Evolutionary conservation across 2,113 vertebrate genomes (phyloP).

Genomic region (Bos javanicus): DNA sequence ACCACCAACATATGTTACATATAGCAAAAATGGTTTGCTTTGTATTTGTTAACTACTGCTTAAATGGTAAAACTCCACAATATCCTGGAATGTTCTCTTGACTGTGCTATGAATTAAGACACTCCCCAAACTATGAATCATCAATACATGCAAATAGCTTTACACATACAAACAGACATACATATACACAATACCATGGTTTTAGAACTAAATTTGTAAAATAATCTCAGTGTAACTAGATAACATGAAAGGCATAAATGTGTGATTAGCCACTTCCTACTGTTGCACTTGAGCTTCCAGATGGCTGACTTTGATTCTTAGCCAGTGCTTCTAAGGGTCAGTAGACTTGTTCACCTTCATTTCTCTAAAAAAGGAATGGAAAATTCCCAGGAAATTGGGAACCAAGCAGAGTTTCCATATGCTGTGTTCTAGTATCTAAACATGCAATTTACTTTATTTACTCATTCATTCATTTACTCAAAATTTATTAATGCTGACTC

Average conservation of each 20-base stretch:
- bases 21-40: not conserved
- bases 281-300: constrained; percentile 55
- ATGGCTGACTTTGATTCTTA: constrained; percentile 67
- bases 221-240: not conserved
- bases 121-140: not conserved
- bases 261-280: constrained; percentile 52
- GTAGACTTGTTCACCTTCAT: constrained; percentile 62
- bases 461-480: constrained; percentile 44
- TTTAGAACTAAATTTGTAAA: constrained; percentile 14
- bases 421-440: constrained; percentile 30
- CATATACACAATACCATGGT: not conserved
- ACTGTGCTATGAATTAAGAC: not conserved
- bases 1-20: not conserved
- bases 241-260: constrained; percentile 40
- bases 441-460: not conserved
- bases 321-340: constrained; percentile 70
- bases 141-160: not conserved
- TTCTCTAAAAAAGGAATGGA: constrained; percentile 66
- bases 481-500: not conserved
- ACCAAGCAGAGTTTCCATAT: constrained; percentile 68
- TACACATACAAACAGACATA: not conserved
- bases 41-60: not conserved
- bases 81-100: not conserved
- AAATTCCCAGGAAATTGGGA: constrained; percentile 65
- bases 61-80: not conserved